Evolutionary conservation across 1,140 invertebrate species (phyloP).

Genomic region (Drosophila obscura): DNA sequence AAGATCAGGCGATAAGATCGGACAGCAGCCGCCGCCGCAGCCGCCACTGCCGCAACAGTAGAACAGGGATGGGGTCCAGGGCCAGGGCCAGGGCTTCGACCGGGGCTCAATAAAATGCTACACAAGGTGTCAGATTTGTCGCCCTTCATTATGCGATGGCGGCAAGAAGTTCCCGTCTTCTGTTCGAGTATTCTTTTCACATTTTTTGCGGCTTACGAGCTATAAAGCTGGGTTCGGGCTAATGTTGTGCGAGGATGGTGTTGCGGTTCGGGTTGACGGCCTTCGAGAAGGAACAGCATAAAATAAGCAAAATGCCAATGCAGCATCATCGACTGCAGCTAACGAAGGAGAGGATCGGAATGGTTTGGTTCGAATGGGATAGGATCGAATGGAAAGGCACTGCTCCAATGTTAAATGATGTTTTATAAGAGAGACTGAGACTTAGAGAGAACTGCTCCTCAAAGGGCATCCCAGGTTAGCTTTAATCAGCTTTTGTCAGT

Average conservation of each 20-base stretch:
- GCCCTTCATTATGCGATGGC: slow-evolving; percentile 81
- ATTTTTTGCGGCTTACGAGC: slow-evolving; percentile 21
- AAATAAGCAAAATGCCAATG: slow-evolving; percentile 80
- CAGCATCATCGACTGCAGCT: slow-evolving; percentile 48
- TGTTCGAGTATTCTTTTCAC: background rate
- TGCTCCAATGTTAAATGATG: background rate
- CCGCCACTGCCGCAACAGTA: slow-evolving; percentile 19
- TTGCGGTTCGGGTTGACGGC: background rate
- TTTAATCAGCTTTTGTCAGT: slow-evolving; percentile 60
- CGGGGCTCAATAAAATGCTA: slow-evolving; percentile 82
- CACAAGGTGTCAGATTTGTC: slow-evolving; percentile 84
- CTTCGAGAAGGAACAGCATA: slow-evolving; percentile 25
- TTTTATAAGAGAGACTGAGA: background rate
- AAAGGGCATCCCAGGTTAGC: slow-evolving; percentile 8
- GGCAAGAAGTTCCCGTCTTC: slow-evolving; percentile 22
- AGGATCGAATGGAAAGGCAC: background rate
- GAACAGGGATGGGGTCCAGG: background rate
- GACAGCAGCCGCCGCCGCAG: slow-evolving; percentile 63
- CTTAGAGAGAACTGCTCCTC: background rate
- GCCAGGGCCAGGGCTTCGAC: slow-evolving; percentile 9
- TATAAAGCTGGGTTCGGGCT: too few relatives aligned
- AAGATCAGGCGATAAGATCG: slow-evolving; percentile 83
- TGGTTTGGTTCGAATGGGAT: background rate
- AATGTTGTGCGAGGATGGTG: slow-evolving; percentile 11
- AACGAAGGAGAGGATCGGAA: background rate